phyloP scores from a whole-genome alignment of 2,797 vertebrate genomes.

The Petrocephalus schoutedeni region DNA sequence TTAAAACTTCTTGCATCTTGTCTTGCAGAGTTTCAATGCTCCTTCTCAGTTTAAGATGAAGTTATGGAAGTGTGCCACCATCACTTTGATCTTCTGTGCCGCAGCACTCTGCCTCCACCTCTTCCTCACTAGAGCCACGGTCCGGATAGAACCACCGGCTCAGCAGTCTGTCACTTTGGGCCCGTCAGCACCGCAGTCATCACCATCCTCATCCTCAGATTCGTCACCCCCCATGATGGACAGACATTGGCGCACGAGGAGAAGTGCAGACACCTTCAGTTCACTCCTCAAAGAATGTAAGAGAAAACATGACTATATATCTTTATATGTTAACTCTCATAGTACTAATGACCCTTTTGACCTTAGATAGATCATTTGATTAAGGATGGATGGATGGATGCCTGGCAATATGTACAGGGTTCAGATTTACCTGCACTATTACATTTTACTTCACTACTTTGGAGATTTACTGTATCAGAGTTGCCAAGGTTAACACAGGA shows the following conservation, averaged over 20 bases:
- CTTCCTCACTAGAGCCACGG: slow-evolving; percentile 79
- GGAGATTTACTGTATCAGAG: not conserved
- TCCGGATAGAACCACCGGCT: slow-evolving; percentile 46
- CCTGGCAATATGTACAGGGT: not conserved
- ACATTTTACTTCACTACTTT: not conserved
- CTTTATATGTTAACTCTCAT: not conserved
- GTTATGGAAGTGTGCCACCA: slow-evolving; percentile 93
- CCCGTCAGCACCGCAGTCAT: slow-evolving; percentile 38
- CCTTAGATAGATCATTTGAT: not conserved
- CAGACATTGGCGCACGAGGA: slow-evolving; percentile 62
- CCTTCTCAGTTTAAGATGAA: slow-evolving; percentile 91
- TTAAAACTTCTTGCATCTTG: slow-evolving; percentile 29
- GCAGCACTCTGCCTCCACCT: slow-evolving; percentile 77
- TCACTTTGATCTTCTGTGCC: slow-evolving; percentile 85
- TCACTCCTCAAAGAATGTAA: slow-evolving; percentile 88
- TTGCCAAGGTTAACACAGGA: not conserved
- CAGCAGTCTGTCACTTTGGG: slow-evolving; percentile 46
- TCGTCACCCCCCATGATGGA: slow-evolving; percentile 34
- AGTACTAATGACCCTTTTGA: not conserved
- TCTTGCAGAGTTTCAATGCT: slow-evolving; percentile 83
- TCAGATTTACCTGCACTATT: not conserved
- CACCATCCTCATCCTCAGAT: slow-evolving; percentile 34
- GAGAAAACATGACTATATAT: slow-evolving; percentile 38
- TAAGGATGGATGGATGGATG: not conserved
- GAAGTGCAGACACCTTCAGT: slow-evolving; percentile 69